Conservation (phyloP, 2,113 vertebrate species). For the Camelus bactrianus region DNA sequence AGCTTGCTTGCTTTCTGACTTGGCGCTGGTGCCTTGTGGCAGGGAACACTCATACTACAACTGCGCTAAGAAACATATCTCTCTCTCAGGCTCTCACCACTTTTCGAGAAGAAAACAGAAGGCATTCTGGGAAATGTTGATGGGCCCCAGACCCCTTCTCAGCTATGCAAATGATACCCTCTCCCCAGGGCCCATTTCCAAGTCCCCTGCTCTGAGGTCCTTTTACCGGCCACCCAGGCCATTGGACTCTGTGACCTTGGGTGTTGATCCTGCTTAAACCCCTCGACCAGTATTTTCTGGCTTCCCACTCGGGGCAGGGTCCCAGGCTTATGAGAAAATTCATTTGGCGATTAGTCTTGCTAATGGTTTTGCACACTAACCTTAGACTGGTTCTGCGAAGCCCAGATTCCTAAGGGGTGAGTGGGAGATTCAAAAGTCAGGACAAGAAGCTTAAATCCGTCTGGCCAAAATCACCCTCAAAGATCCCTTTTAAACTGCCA, state of each 20-base stretch:
- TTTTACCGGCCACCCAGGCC: neutral
- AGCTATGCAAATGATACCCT: neutral
- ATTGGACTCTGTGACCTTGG: neutral
- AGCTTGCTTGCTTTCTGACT: constrained; percentile 55
- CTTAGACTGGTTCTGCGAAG: neutral
- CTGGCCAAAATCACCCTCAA: neutral
- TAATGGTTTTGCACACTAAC: neutral
- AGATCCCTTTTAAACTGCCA: neutral
- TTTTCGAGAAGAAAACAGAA: neutral
- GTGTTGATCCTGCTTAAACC: neutral
- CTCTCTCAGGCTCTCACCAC: neutral
- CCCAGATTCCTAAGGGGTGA: neutral
- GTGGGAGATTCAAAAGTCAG: neutral
- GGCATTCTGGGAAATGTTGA: constrained; percentile 73
- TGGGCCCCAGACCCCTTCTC: neutral
- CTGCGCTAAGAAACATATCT: neutral
- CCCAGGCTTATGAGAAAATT: neutral
- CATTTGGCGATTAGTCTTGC: neutral
- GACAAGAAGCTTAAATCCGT: neutral
- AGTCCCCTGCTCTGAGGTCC: neutral
- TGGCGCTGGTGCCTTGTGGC: neutral
- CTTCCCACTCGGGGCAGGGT: accelerated
- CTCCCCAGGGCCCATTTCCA: neutral
- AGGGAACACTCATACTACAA: constrained; percentile 59
- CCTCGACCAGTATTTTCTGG: neutral